Evolutionary conservation across 2,113 vertebrate species (phyloP), one percentile per base, ranked within the genome.

Genomic region (Vidua macroura): DNA sequence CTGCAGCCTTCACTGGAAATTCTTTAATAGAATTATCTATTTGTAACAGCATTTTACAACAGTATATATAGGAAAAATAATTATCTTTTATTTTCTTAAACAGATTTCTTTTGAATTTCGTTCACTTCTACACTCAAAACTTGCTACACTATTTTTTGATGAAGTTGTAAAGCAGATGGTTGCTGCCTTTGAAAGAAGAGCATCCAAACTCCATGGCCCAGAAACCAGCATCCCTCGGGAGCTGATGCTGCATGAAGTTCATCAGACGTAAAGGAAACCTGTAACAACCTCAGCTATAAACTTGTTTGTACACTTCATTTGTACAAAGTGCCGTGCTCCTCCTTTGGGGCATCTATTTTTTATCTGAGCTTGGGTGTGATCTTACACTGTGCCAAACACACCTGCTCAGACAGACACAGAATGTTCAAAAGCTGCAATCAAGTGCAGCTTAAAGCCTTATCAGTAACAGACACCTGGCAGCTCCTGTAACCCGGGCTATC

Each of bases 101-200:
- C 97, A 99, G 99, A 97, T 99, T 96, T 99, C 99, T 77, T 99
- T 99, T 39, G 99, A 99, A 97, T 99, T 99, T 86, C 99, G 99
- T 51, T 99, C 99, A 19, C 98, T 99, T 87, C 96, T 99, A 33
- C 99, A 99, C 97, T 99, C 99, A 46, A 98, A 99, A 86, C 98
- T 99, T 3, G 98, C 99, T 35, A 98, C 98, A 0, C 85, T 99
- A 15, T 99, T 99, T 98, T 99, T 99, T 9, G 99, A 99, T 39
- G 98, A 99, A 97, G 99, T 99, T 67, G 98, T 99, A 67, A 99
- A 99, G 97, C 98, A 99, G 97, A 99, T 99, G 98, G 99, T 99
- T 6, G 98, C 98, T 7, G 99, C 99, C 19, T 99, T 99, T 84
- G 98, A 99, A 97, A 98, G 98, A 58, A 98, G 98, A 76, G 98